Evolutionary conservation across 2,888 invertebrate genomes (phyloP).

Genomic region (Coecobrya sp.): DNA sequence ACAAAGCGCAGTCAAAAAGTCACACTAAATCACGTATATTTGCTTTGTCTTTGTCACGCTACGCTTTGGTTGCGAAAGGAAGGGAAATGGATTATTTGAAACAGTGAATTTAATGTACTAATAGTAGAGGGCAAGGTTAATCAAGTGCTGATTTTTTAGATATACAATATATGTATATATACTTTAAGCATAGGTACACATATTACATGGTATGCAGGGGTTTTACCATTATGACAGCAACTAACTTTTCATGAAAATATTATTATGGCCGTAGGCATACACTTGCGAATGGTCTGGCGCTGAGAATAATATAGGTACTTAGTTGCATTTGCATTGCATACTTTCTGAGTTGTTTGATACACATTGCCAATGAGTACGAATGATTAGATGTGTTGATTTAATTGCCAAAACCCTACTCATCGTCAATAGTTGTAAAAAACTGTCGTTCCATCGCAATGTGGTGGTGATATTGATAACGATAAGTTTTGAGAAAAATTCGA

Average conservation of each 20-base stretch:
- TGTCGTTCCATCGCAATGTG: background rate
- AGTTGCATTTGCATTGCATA: no score
- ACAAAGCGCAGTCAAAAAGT: background rate
- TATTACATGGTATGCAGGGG: no score
- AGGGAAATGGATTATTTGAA: constrained; percentile 62
- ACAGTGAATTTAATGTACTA: constrained; percentile 66
- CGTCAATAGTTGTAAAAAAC: background rate
- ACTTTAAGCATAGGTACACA: background rate
- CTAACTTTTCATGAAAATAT: no score
- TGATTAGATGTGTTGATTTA: background rate
- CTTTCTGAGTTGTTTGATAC: no score
- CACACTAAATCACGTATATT: background rate
- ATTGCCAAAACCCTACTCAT: background rate
- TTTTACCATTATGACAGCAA: no score
- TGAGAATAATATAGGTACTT: no score
- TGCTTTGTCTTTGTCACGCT: constrained; percentile 37
- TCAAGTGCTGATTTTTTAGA: background rate
- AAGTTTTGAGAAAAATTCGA: background rate
- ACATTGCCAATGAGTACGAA: no score
- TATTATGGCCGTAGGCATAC: no score
- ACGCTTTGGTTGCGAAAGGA: constrained; percentile 56
- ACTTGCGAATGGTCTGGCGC: no score
- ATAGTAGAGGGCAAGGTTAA: constrained; percentile 78
- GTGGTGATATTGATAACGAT: background rate
- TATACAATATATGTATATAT: background rate